A percentile compares a stretch with the other conserved stretches of the same genome.
Conservation (phyloP, 1,140 invertebrate species). For the Cherax destructor region DNA sequence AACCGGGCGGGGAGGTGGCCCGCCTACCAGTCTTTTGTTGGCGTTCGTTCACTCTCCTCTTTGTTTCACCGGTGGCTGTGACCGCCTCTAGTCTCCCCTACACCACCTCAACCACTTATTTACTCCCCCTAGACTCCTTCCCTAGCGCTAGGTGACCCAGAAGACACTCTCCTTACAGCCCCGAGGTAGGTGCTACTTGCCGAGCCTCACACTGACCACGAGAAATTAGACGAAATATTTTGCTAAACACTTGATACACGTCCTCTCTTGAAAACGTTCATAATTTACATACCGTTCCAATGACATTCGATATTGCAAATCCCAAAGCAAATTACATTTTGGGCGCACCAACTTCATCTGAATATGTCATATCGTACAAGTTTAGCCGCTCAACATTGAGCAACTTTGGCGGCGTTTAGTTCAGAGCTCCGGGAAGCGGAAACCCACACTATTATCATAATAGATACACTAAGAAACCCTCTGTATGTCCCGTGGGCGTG, state of each 20-base stretch:
- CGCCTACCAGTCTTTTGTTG: background rate
- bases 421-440: background rate
- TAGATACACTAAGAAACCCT: background rate
- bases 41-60: background rate
- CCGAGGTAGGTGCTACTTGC: no score
- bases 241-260: slow-evolving; percentile 35
- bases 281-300: slow-evolving; percentile 61
- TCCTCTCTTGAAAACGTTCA: slow-evolving; percentile 57
- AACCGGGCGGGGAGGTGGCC: slow-evolving; percentile 14
- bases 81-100: background rate
- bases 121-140: no score
- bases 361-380: slow-evolving; percentile 53
- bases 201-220: background rate
- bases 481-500: background rate
- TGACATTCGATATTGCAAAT: slow-evolving; percentile 67
- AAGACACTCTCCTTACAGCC: background rate
- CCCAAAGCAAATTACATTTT: slow-evolving; percentile 64
- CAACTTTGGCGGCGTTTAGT: background rate
- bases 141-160: background rate
- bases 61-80: background rate
- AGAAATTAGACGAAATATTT: slow-evolving; percentile 39
- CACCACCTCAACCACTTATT: background rate
- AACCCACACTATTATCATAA: background rate
- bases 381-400: background rate
- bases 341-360: slow-evolving; percentile 57